Evolutionary conservation across 53 echinoderm and acorn worm species (phyloP).

Genomic region (Astropecten irregularis): DNA sequence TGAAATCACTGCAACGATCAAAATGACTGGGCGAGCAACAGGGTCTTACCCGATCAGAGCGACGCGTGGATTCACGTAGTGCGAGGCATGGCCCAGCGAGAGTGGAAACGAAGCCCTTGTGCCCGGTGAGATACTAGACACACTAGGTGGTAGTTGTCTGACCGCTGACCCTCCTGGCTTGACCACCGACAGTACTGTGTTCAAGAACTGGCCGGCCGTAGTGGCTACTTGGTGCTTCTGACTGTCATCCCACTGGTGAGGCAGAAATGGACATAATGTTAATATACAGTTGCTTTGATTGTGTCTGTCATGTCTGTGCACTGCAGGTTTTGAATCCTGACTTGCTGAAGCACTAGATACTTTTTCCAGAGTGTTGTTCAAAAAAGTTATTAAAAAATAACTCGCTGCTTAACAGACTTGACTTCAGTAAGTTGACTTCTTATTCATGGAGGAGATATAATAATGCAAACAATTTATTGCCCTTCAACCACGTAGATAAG

Average conservation of each 20-base stretch:
- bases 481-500: too few species aligned
- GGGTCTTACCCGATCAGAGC: constrained; percentile 98
- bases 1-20: too few species aligned
- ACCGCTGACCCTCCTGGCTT: constrained; percentile 84
- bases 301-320: too few species aligned
- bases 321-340: neutral
- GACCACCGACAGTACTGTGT: constrained; percentile 65
- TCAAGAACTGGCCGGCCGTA: constrained; percentile 71
- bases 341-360: neutral
- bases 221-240: constrained; percentile 70
- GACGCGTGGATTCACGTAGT: constrained; percentile 84
- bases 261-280: too few species aligned
- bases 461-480: too few species aligned
- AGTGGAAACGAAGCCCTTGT: constrained; percentile 92
- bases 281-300: too few species aligned
- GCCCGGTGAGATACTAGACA: constrained; percentile 67
- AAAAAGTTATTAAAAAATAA: too few species aligned
- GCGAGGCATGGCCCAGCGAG: constrained; percentile 87
- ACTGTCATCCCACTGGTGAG: constrained; percentile 96
- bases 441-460: too few species aligned
- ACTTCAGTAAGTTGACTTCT: too few species aligned
- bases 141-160: constrained; percentile 92
- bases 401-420: too few species aligned
- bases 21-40: too few species aligned
- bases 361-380: too few species aligned